phyloP scores from a whole-genome alignment of 2,797 vertebrate species.

The Rhincodon typus region DNA sequence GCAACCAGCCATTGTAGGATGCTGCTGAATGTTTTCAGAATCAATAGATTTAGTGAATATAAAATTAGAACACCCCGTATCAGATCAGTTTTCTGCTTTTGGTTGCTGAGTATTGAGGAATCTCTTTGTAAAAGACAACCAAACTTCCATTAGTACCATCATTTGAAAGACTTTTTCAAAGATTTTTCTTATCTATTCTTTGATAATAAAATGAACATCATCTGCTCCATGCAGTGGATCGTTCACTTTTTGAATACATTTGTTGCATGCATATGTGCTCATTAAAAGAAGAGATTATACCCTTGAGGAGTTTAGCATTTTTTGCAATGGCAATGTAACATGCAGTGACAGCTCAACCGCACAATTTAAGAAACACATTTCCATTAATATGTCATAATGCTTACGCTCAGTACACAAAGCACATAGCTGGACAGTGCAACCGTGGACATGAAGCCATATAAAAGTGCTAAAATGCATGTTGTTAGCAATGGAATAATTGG shows the following conservation, averaged over 20 bases:
- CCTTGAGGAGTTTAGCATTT: neutral
- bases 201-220: slow-evolving; percentile 1
- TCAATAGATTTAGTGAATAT: neutral
- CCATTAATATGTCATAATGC: neutral
- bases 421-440: neutral
- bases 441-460: neutral
- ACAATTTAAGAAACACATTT: neutral
- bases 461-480: neutral
- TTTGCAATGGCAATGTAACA: neutral
- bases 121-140: neutral
- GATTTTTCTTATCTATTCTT: neutral
- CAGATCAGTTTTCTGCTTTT: neutral
- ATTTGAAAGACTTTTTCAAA: neutral
- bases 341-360: neutral
- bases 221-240: neutral
- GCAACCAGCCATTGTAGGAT: neutral
- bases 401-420: neutral
- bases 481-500: neutral
- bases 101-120: neutral
- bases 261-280: neutral
- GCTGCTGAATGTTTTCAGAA: too few species aligned
- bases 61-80: neutral
- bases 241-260: neutral
- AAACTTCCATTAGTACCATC: too few species aligned
- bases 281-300: neutral